A percentile compares a stretch with the other conserved stretches of the same genome.
These are phyloP conservation scores for Galagoides demidoff DNA, from an alignment of 2,797 vertebrate genomes.

Conservation along the genomic window DNA sequence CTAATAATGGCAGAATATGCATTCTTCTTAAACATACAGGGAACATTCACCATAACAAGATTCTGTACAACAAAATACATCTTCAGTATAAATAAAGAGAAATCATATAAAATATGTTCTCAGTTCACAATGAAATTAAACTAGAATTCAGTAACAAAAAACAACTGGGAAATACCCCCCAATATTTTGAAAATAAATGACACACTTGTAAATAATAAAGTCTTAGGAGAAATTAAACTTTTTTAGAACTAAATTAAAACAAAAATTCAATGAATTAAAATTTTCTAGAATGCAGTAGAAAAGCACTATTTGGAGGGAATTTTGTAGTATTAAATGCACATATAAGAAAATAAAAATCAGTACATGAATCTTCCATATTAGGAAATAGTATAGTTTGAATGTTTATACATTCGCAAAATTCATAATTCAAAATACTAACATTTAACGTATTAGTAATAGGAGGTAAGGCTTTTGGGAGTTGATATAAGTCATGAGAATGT, in stretches of 20 bases:
- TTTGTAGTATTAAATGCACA: neutral
- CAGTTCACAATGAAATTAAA: neutral
- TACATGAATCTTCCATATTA: neutral
- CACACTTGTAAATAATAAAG: neutral
- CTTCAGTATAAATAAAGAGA: neutral
- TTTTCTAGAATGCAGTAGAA: neutral
- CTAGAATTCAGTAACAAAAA: neutral
- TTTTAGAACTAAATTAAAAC: neutral
- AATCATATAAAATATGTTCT: neutral
- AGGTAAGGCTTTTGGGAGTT: too few species aligned
- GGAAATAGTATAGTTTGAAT: neutral
- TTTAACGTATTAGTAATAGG: neutral
- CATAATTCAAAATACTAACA: neutral
- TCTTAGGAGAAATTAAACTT: neutral
- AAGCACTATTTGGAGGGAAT: neutral
- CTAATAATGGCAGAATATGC: neutral
- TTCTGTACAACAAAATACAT: neutral
- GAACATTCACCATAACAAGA: neutral
- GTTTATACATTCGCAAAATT: neutral
- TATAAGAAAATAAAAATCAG: neutral
- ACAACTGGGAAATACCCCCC: neutral
- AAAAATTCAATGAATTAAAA: neutral
- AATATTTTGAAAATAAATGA: neutral
- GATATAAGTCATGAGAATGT: neutral
- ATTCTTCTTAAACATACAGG: neutral